Base-by-base conservation (phyloP, 2,888 invertebrate genomes). In the Parochlus steinenii region DNA sequence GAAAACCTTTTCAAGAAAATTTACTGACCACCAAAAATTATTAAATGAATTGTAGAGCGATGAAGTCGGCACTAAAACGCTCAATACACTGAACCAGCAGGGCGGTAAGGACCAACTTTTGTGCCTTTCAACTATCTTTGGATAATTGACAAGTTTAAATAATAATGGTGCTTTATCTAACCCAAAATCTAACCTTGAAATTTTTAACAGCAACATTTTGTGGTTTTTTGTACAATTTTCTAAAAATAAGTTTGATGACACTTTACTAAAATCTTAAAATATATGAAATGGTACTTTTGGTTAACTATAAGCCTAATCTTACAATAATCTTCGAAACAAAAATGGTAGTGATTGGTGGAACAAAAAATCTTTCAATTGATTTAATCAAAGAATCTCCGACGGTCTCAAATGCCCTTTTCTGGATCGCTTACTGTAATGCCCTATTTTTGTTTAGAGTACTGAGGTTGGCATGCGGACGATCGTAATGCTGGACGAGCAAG, bases 401-500 rank as follows among this genome's bases (percentile, higher is more conserved):
- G 25, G 15, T 37, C 24, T 34, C 6, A 7, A 22, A 11, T 11
- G 25, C 10, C 11, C 6, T 11, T 5, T 11, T 7, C 12, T 37
- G 28, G 22, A 16, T 10, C 30, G 11, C 22, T 29, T 28, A 16
- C 22, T 25, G 28, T 18, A 34, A 20, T 17, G 18, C 27, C 44
- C 43, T 56, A 44, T 55, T 56, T 70, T 65, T 73, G 79, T 83
- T 75, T 83, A 95, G 93, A 90, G 92, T 75, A 92, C 93, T 77
- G 93, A 95, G 74, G 93, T 92, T 67, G 93, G 93, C 69, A 95
- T 95, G 79, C 86, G 87, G 74, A 86, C 92, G 70, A 82, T 95
- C 74, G 93, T 95, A 69, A 92, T 92, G 81, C 80, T 95, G 80
- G 95, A 95, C 77, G 93, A 95, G 74, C 95, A 95, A 83, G 95